Evolutionary conservation across 2,888 invertebrate genomes (phyloP).

Genomic region (Apocheima hispidaria): DNA sequence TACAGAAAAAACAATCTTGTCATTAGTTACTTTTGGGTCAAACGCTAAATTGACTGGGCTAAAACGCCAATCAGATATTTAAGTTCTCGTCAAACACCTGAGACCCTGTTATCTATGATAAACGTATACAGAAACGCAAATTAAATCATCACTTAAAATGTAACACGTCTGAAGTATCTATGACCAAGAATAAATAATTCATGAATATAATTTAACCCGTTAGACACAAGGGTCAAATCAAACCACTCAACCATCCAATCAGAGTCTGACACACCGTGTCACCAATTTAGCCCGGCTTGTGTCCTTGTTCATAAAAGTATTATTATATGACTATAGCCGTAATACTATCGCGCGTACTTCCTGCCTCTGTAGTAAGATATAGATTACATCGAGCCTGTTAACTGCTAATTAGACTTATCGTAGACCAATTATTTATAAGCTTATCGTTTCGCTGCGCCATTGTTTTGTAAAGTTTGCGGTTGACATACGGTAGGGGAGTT

Average conservation of each 20-base stretch:
- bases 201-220: background rate
- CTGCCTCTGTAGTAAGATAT: conserved; percentile 70
- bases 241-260: background rate
- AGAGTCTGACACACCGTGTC: conserved; percentile 39
- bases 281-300: conserved; percentile 49
- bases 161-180: too few species aligned
- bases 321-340: conserved; percentile 48
- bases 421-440: conserved; percentile 82
- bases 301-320: conserved; percentile 54
- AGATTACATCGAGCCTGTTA: conserved; percentile 66
- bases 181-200: too few species aligned
- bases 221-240: background rate
- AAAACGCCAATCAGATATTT: too few species aligned
- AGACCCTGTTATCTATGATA: too few species aligned
- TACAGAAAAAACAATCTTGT: too few species aligned
- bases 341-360: conserved; percentile 60
- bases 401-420: conserved; percentile 80
- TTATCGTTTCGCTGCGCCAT: conserved; percentile 72
- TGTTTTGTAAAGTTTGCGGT: conserved; percentile 64
- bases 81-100: too few species aligned
- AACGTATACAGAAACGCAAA: too few species aligned
- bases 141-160: too few species aligned
- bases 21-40: too few species aligned
- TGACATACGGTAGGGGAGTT: conserved; percentile 50
- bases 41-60: too few species aligned